Evolutionary conservation across 2,888 invertebrate genomes (phyloP), one percentile per base, ranked within the genome.

Genomic region (Yponomeuta sedellus): DNA sequence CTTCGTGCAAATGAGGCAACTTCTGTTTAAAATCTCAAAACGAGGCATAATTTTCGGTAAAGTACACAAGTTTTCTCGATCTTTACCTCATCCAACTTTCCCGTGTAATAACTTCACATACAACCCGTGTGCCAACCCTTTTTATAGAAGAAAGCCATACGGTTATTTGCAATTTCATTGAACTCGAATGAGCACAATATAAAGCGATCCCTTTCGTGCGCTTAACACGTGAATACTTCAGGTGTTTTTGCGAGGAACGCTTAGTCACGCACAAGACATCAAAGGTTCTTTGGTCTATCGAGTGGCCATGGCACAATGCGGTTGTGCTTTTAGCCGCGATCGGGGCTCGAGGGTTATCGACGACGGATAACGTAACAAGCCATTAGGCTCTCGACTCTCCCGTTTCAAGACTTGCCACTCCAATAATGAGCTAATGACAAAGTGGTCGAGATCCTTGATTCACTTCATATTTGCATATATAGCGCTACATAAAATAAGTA

Each of bases 221-320:
- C 44, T 52, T 52, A 52, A 25, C 61, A 28, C 61, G 34, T 61
- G 61, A 61, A 34, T 61, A 34, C 61, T 58, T 61, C 44, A 40
- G 64, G 64, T 64, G 44, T 40, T 19, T 64, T 44, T 44, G 39
- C 44, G 20, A 39, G 25, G 66, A 68, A 66, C 68, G 71, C 65
- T 65, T 65, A 61, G 62, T 65, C 65, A 65, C 65, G 65, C 62
- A 70, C 67, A 59, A 28, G 66, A 68, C 69, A 69, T 70, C 69
- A 70, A 69, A 68, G 68, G 63, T 58, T 66, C 44, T 66, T 34
- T 61, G 66, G 66, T 39, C 57, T 58, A 25, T 61, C 63, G 64
- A 39, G 25, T 20, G 44, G 44, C 16, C 16, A 1, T 39, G 20
- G 39, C 34, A 64, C 64, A 64, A 64, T 40, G 64, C 44, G 20